Percentiles rank a stretch among this genome's conserved stretches.
Conservation (phyloP, 1,140 invertebrate genomes). For the Drosophila nasuta region DNA sequence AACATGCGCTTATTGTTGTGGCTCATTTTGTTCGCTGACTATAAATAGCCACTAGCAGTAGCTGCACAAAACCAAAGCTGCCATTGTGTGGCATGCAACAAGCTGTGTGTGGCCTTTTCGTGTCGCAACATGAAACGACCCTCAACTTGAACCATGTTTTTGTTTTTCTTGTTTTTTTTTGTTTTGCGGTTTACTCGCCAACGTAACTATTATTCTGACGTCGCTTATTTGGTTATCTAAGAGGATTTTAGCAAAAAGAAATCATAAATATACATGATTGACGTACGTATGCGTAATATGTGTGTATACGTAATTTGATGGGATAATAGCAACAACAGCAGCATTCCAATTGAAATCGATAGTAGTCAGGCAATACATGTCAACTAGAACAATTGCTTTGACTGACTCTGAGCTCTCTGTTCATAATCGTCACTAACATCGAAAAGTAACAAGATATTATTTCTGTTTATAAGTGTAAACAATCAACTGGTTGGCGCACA, state of each 20-base stretch:
- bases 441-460: too few species aligned
- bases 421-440: too few species aligned
- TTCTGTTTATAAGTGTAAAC: neutral
- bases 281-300: slow-evolving; percentile 23
- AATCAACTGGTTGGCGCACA: neutral
- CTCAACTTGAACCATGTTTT: slow-evolving; percentile 67
- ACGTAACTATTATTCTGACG: slow-evolving; percentile 42
- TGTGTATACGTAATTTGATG: slow-evolving; percentile 1
- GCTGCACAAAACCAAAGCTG: slow-evolving; percentile 7
- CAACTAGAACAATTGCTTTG: neutral
- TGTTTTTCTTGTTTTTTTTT: slow-evolving; percentile 12
- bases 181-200: slow-evolving; percentile 16
- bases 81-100: slow-evolving; percentile 30
- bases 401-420: too few species aligned
- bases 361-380: neutral
- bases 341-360: neutral
- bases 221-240: slow-evolving; percentile 36
- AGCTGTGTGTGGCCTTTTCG: slow-evolving; percentile 29
- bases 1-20: slow-evolving; percentile 1
- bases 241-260: slow-evolving; percentile 48
- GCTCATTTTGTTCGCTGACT: neutral
- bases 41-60: slow-evolving; percentile 16
- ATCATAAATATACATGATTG: slow-evolving; percentile 21
- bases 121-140: slow-evolving; percentile 37
- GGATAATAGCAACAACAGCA: too few species aligned